Evolutionary conservation across 2,888 invertebrate genomes (phyloP), one percentile per base, ranked within the genome.

Genomic region (Smittia aterrima): DNA sequence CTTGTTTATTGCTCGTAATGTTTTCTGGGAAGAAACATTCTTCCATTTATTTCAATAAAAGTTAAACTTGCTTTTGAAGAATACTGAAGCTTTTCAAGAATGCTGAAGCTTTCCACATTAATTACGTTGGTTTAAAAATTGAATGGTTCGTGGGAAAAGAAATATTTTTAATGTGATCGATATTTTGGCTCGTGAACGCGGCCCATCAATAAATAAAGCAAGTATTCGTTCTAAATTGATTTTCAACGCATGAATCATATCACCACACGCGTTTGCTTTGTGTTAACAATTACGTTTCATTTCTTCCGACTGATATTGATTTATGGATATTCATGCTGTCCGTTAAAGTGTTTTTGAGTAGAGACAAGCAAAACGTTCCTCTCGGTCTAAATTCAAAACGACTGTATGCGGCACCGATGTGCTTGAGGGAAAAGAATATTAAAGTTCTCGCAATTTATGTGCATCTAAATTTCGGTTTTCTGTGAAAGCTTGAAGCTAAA

Each of bases 361-460:
- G 32, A 32, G 9, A 32, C 32, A 3, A 32, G 32, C 32, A 32
- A 32, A 9, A 32, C n/a, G n/a, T n/a, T n/a, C n/a, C n/a, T n/a
- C n/a, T n/a, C n/a, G n/a, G n/a, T n/a, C n/a, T n/a, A n/a, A n/a
- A n/a, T n/a, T n/a, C n/a, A n/a, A n/a, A n/a, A n/a, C n/a, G n/a
- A n/a, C n/a, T n/a, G n/a, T n/a, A n/a, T n/a, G 32, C 32, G 32
- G 9, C 32, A 32, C 32, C 32, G 32, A 32, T 3, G 32, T 32
- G 3, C 32, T 32, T 9, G 4, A 32, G 4, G 9, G 32, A 32
- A 18, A 54, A 54, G 16, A 18, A 9, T 54, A 9, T 54, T 54
- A 54, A 53, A 53, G 18, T 53, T 53, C 16, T 18, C 54, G 54
- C 54, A 54, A 54, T 54, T 54, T n/a, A 18, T 54, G 54, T 16